Conservation (phyloP, 2,797 vertebrate species). For the Linurgus olivaceus region DNA sequence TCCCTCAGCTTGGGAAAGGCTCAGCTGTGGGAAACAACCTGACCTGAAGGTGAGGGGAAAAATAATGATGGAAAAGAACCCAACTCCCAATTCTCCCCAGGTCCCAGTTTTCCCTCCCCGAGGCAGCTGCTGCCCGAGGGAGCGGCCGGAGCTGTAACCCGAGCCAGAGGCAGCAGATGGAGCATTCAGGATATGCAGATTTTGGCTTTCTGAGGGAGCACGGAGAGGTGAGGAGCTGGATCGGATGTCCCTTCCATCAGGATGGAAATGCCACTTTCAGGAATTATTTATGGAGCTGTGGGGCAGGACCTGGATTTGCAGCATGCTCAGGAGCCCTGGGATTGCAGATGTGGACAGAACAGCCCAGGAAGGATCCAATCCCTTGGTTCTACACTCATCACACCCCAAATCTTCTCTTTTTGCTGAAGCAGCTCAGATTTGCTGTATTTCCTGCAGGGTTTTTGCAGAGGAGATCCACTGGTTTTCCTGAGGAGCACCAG, state of each 20-base stretch:
- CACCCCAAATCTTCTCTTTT: background rate
- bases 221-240: background rate
- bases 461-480: accelerated
- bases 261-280: background rate
- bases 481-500: background rate
- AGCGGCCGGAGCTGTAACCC: background rate
- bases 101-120: background rate
- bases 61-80: background rate
- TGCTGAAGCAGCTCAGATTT: background rate
- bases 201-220: background rate
- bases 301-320: background rate
- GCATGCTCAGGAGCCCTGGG: background rate
- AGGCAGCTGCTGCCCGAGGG: background rate
- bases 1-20: accelerated
- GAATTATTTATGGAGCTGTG: background rate
- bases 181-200: background rate
- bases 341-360: background rate
- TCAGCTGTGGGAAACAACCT: background rate
- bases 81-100: background rate
- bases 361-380: background rate
- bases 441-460: background rate
- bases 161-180: background rate
- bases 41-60: background rate
- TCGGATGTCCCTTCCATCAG: accelerated
- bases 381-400: background rate